phyloP scores from a whole-genome alignment of 30 jellyfish, hydroid and myxozoan genomes.

The Calvadosia cruxmelitensis region DNA sequence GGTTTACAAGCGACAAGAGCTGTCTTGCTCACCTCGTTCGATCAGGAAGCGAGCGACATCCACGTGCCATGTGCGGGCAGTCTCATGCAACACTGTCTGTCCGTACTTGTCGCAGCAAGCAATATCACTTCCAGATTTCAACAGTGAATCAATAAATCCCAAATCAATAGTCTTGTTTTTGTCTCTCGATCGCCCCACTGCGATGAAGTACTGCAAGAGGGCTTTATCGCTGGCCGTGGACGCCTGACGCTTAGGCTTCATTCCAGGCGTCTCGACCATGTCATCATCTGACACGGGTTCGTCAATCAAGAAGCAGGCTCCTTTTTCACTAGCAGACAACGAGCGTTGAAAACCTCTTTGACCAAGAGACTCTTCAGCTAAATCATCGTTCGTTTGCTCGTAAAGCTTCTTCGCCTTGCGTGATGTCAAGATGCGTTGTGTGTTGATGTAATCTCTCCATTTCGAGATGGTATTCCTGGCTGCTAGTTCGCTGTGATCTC shows the following conservation, averaged over 20 bases:
- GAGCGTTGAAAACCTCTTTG: neutral
- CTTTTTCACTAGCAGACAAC: neutral
- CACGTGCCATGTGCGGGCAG: conserved; percentile 62
- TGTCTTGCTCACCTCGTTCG: conserved; percentile 41
- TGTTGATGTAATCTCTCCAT: neutral
- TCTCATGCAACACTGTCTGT: conserved; percentile 60
- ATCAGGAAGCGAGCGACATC: conserved; percentile 58
- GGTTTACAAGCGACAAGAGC: no score
- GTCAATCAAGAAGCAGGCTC: neutral
- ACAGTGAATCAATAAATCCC: conserved; percentile 12
- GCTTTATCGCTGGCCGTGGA: conserved; percentile 4
- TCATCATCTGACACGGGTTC: neutral
- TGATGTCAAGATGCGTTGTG: neutral
- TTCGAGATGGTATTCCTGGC: no score
- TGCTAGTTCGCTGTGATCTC: no score
- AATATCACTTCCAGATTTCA: conserved; percentile 47
- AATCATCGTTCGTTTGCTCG: neutral
- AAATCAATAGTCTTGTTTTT: conserved; percentile 25
- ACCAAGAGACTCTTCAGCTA: neutral
- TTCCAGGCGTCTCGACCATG: neutral
- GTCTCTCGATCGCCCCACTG: conserved; percentile 24
- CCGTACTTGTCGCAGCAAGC: conserved; percentile 45
- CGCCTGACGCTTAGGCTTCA: no score
- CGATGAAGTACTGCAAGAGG: conserved; percentile 27
- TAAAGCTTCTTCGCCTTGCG: neutral